A percentile compares a stretch with the other conserved stretches of the same genome.
Evolutionary conservation across 2,888 invertebrate species (phyloP).

Genomic region (Eurytoma adleriae): DNA sequence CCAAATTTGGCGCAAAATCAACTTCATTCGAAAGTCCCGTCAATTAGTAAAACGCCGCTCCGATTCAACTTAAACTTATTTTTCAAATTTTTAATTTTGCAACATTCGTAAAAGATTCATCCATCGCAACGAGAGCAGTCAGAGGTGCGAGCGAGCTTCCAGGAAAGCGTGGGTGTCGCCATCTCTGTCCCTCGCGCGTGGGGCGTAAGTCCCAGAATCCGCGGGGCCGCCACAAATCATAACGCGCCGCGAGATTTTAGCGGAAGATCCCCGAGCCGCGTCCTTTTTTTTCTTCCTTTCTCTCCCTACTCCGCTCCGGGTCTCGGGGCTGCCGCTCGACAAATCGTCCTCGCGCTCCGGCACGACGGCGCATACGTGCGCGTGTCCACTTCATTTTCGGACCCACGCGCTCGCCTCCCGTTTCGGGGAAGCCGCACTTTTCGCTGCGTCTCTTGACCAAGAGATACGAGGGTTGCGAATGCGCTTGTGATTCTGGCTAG

Average conservation of each 20-base stretch:
- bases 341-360: constrained; percentile 36
- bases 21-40: background rate
- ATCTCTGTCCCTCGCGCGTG: background rate
- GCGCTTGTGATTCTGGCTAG: too few species aligned
- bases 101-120: too few species aligned
- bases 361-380: background rate
- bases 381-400: constrained; percentile 4
- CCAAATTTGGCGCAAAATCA: background rate
- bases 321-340: constrained; percentile 8
- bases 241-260: constrained; percentile 38
- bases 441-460: too few species aligned
- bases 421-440: too few species aligned
- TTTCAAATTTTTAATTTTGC: too few species aligned
- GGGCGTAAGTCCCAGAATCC: background rate
- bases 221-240: constrained; percentile 40
- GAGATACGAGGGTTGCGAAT: too few species aligned
- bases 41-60: too few species aligned
- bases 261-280: constrained; percentile 24
- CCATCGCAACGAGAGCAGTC: background rate
- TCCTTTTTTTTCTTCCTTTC: background rate
- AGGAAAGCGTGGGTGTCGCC: constrained; percentile 38
- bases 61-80: too few species aligned
- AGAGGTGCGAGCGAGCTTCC: constrained; percentile 9
- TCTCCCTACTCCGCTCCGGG: background rate
- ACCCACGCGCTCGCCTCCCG: background rate